Percentiles rank a stretch among this genome's conserved stretches.
These are phyloP conservation scores for Trichonephila clavata DNA, from an alignment of 1,140 invertebrate species.

Conservation along the genomic window DNA sequence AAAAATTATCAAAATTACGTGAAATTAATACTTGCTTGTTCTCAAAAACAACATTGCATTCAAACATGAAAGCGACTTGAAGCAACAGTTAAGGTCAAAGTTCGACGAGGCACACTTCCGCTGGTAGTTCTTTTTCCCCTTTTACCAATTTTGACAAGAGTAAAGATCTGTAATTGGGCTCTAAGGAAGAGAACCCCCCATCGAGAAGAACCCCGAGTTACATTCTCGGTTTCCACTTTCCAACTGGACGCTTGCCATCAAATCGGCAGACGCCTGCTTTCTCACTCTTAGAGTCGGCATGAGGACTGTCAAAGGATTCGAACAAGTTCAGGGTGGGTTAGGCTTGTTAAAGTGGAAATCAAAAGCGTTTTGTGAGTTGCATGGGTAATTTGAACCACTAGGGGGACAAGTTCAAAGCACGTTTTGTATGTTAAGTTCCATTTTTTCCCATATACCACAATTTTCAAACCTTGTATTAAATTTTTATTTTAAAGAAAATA, in stretches of 20 bases:
- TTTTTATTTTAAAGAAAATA: too few species aligned
- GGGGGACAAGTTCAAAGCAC: not conserved
- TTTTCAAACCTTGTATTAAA: too few species aligned
- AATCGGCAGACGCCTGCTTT: not conserved
- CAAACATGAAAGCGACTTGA: not conserved
- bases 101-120: conserved; percentile 17
- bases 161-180: conserved; percentile 5
- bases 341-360: conserved; percentile 45
- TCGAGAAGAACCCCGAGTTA: not conserved
- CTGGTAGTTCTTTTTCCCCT: not conserved
- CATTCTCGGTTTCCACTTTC: conserved; percentile 11
- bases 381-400: conserved; percentile 19
- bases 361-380: not conserved
- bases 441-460: not conserved
- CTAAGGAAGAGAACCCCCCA: not conserved
- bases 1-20: too few species aligned
- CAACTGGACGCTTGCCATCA: conserved; percentile 8
- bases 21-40: not conserved
- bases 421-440: not conserved
- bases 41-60: not conserved
- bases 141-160: not conserved
- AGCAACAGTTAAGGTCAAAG: conserved; percentile 16
- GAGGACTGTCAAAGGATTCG: not conserved
- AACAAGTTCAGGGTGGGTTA: conserved; percentile 1
- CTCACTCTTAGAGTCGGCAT: not conserved